Evolutionary conservation across 1,140 invertebrate species (phyloP), one percentile per base, ranked within the genome.

Genomic region (Philotrypesis tridentata): DNA sequence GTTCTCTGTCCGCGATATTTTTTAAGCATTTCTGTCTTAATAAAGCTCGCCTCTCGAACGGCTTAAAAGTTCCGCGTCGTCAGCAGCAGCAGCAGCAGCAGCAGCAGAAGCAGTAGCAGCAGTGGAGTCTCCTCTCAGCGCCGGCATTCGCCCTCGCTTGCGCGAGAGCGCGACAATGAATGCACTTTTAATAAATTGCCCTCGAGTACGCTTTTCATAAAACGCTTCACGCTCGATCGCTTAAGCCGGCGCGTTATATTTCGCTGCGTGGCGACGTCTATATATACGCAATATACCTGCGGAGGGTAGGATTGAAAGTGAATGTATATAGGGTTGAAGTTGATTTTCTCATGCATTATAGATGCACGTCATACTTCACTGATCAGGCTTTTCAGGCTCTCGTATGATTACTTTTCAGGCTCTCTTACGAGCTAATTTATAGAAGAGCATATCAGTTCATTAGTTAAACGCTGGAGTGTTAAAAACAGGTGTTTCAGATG

Each of bases 101-200:
- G 33, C 33, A 37, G 33, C 33, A 37, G 33, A 3, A 37, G 33
- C 8, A 37, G 33, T 8, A 37, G 33, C 33, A 37, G 33, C 3
- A 8, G 8, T 37, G 8, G 33, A 37, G 86, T n/a, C n/a, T n/a
- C n/a, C 75, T 85, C 81, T 84, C 9, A 80, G 87, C 63, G 21
- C 17, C 21, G 8, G 68, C 31, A 25, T 80, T 40, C 72, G 33
- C 33, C 33, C 33, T 37, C 33, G 33, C 33, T 37, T 37, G 84
- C 82, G 87, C 40, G 33, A 11, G 23, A 76, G 60, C 78, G 84
- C 85, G 88, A 90, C 88, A 89, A 89, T 89, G 89, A 89, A 90
- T 89, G 88, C 89, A 87, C 88, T 90, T 90, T 90, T 90, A 89
- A 90, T 90, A 89, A 90, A 90, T 90, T 88, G 87, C 89, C 86